These are phyloP conservation scores for Corapipo altera DNA, from an alignment of 2,113 vertebrate species.

Conservation along the genomic window DNA sequence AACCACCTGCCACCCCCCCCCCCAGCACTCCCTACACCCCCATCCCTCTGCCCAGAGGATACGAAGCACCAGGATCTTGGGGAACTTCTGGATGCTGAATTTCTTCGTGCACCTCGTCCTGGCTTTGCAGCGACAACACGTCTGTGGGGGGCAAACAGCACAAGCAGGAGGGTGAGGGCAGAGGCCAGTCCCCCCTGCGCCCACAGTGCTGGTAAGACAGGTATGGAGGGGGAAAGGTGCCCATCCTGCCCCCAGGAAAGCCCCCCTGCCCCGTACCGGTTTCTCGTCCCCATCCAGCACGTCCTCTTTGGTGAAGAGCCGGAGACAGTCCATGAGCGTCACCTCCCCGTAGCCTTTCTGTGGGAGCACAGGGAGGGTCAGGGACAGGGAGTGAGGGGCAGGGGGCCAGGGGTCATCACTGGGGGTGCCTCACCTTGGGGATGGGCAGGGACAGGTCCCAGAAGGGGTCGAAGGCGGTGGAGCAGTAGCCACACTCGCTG, in stretches of 20 bases:
- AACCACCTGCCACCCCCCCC: neutral
- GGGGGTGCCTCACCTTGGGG: slow-evolving; percentile 79
- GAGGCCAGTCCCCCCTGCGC: neutral
- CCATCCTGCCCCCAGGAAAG: neutral
- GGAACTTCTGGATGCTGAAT: slow-evolving; percentile 96
- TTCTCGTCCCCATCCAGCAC: slow-evolving; percentile 93
- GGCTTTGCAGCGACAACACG: slow-evolving; percentile 88
- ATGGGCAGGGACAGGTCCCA: slow-evolving; percentile 97
- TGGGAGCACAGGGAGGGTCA: neutral
- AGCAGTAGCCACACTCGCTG: slow-evolving; percentile 89
- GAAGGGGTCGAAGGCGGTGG: slow-evolving; percentile 94
- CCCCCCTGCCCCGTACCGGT: slow-evolving; percentile 76
- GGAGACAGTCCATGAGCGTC: slow-evolving; percentile 88
- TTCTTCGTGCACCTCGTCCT: slow-evolving; percentile 92
- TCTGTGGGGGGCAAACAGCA: slow-evolving; percentile 72
- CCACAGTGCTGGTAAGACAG: neutral
- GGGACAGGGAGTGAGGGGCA: neutral
- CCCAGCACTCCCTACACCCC: neutral
- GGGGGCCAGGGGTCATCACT: accelerated
- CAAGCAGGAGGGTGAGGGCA: neutral
- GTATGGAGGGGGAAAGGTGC: neutral
- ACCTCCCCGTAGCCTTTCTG: slow-evolving; percentile 87
- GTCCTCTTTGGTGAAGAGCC: slow-evolving; percentile 94
- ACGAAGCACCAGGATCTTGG: slow-evolving; percentile 96
- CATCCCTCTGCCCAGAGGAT: slow-evolving; percentile 74